A percentile compares a stretch with the other conserved stretches of the same genome.
phyloP scores from a whole-genome alignment of 1,140 invertebrate genomes.

The Arctopsyche grandis region DNA sequence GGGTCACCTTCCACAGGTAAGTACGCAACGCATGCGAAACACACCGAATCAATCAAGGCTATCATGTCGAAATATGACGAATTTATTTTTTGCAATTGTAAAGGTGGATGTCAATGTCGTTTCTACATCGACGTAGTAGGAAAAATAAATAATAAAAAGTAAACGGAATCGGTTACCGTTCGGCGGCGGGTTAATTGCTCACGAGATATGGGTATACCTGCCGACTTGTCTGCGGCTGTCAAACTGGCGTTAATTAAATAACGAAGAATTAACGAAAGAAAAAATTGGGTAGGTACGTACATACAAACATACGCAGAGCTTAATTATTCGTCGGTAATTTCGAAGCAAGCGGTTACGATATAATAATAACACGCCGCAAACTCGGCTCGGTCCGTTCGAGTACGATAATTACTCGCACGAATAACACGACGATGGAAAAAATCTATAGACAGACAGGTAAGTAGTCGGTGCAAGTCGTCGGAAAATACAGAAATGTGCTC shows the following conservation, averaged over 20 bases:
- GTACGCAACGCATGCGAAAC: no score
- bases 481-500: neutral
- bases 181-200: conserved; percentile 5
- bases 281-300: neutral
- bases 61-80: neutral
- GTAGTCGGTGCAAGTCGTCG: neutral
- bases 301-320: neutral
- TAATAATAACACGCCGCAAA: conserved; percentile 36
- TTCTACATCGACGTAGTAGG: no score
- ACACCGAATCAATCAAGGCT: no score
- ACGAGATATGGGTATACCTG: neutral
- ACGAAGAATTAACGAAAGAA: neutral
- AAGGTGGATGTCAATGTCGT: no score
- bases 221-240: conserved; percentile 16
- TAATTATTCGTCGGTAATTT: conserved; percentile 39
- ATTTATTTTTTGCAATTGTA: no score
- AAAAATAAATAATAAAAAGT: no score
- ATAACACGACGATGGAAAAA: conserved; percentile 35
- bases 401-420: conserved; percentile 45
- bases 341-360: conserved; percentile 41
- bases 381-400: neutral
- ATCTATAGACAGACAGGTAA: neutral
- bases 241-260: conserved; percentile 25
- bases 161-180: conserved; percentile 6
- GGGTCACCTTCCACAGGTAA: neutral